These are phyloP conservation scores for Conchocele bisecta DNA, from an alignment of 2,888 invertebrate species.

Conservation along the genomic window DNA sequence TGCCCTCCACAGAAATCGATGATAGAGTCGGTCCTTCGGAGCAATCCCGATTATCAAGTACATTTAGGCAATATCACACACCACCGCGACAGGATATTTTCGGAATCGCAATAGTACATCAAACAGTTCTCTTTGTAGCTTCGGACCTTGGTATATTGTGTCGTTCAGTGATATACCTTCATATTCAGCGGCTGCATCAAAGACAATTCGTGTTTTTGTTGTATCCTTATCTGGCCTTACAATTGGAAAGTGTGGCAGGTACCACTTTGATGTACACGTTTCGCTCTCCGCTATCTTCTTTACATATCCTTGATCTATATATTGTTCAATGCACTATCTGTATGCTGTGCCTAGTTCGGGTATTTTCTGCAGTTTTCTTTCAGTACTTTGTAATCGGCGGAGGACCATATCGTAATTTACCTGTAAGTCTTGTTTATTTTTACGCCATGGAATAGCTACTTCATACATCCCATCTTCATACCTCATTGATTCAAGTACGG, in stretches of 20 bases:
- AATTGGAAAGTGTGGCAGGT: slow-evolving; percentile 19
- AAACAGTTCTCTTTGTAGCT: slow-evolving; percentile 48
- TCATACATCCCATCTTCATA: neutral
- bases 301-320: slow-evolving; percentile 13
- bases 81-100: slow-evolving; percentile 34
- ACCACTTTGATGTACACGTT: slow-evolving; percentile 4
- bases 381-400: neutral
- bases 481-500: slow-evolving; percentile 2
- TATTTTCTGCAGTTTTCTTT: neutral
- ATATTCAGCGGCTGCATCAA: slow-evolving; percentile 43
- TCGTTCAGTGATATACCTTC: slow-evolving; percentile 40
- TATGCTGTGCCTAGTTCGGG: neutral
- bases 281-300: neutral
- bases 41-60: slow-evolving; percentile 15
- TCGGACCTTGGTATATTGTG: slow-evolving; percentile 41
- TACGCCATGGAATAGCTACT: neutral
- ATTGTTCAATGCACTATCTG: neutral
- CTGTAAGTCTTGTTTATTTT: neutral
- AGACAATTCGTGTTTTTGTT: slow-evolving; percentile 44
- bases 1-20: slow-evolving; percentile 24
- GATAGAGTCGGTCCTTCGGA: slow-evolving; percentile 8
- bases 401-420: slow-evolving; percentile 1
- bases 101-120: slow-evolving; percentile 43
- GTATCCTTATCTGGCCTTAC: slow-evolving; percentile 12
- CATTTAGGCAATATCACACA: slow-evolving; percentile 41